Evolutionary conservation across 2,888 invertebrate species (phyloP), one percentile per base, ranked within the genome.

Genomic region (Himalopsyche kuldschensis): DNA sequence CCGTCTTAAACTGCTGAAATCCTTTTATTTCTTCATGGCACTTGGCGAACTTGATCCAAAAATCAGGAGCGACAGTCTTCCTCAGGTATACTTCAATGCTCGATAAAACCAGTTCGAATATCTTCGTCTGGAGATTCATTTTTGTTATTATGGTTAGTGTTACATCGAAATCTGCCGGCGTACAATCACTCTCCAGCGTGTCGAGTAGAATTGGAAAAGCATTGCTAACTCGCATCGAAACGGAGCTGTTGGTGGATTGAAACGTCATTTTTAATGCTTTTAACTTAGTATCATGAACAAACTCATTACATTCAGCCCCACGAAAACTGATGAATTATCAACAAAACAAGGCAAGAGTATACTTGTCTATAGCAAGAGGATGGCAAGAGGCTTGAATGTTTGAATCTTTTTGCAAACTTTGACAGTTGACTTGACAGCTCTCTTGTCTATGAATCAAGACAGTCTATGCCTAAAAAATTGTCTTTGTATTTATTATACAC

Each of bases 1-100:
- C 94, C 80, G 91, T 91, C 87, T 93, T 94, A 87, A 95, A 95
- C 78, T 92, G 89, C 87, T 94, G 92, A 87, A 95, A 95, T 20
- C 94, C 94, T 87, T 93, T 91, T 4, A 91, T 90, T 86, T 93
- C 93, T 85, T 91, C 91, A 30, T 91, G 90, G 0, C 90, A 89
- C 85, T 90, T 91, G 3, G 89, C 89, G 88, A 95, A 95, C 87
- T 93, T 93, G 0, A 91, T 90, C 95, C 95, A 95, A 89, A 95
- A 95, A 63, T 90, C 89, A 10, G 95, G 94, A 0, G 92, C 93
- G 3, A 94, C 90, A 86, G 92, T 90, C 87, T 93, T 92, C 3
- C 94, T 91, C 78, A 95, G 89, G 87, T 93, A 91, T 87, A 93
- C 92, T 87, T 95, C 94, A 75, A 94, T 91, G 63, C 90, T 89